Evolutionary conservation across 2,113 vertebrate species (phyloP).

Genomic region (Halichoeres trimaculatus): DNA sequence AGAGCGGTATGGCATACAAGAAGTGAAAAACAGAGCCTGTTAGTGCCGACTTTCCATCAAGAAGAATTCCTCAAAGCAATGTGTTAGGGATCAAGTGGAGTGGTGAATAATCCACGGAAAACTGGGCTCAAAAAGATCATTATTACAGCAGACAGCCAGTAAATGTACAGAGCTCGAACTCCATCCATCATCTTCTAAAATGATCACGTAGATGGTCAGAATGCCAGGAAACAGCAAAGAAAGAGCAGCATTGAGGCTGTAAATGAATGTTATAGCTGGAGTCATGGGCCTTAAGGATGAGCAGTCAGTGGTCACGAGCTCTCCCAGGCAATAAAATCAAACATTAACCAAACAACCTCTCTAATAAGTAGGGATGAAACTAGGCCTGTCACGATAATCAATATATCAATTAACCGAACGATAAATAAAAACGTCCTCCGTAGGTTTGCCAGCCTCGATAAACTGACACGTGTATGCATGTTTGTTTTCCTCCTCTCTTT

Average conservation of each 20-base stretch:
- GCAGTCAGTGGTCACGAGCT: background rate
- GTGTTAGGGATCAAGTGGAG: constrained; percentile 22
- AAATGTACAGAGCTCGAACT: constrained; percentile 25
- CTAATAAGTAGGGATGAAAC: too few species aligned
- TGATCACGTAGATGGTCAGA: constrained; percentile 18
- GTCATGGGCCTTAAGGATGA: constrained; percentile 2
- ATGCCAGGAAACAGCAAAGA: constrained; percentile 27
- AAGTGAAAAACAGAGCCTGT: constrained; percentile 43
- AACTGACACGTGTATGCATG: too few species aligned
- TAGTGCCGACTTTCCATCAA: constrained; percentile 48
- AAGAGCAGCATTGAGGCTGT: constrained; percentile 21
- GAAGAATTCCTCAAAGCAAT: constrained; percentile 46
- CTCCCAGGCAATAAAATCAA: background rate
- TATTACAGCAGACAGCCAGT: constrained; percentile 51
- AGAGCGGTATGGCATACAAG: background rate
- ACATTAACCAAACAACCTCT: background rate
- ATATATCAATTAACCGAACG: too few species aligned
- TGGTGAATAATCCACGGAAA: constrained; percentile 48
- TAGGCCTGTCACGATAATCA: too few species aligned
- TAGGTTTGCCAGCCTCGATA: too few species aligned
- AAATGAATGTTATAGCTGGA: constrained; percentile 1
- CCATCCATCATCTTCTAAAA: constrained; percentile 15
- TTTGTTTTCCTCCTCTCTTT: too few species aligned
- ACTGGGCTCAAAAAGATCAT: constrained; percentile 34
- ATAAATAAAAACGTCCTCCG: too few species aligned